phyloP scores from a whole-genome alignment of 2,888 invertebrate species.

The Drosophila mettleri region DNA sequence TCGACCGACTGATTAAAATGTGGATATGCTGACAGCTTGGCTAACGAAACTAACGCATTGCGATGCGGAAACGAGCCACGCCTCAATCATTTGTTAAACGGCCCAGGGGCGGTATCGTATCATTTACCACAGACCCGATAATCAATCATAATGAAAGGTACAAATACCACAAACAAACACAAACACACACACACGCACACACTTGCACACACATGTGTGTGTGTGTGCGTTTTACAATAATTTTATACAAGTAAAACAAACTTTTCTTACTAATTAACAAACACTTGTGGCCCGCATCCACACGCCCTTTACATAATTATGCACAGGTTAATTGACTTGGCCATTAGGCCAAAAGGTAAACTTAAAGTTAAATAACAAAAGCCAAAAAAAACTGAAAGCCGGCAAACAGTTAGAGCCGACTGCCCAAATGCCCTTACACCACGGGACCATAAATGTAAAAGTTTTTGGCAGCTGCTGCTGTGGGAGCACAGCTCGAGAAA shows the following conservation, averaged over 20 bases:
- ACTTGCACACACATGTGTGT: constrained; percentile 3
- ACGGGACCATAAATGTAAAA: constrained; percentile 9
- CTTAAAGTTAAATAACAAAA: constrained; percentile 15
- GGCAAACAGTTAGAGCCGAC: neutral
- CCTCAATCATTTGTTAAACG: constrained; percentile 69
- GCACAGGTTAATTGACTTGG: constrained; percentile 37
- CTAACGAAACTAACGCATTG: constrained; percentile 56
- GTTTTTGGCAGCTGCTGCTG: constrained; percentile 29
- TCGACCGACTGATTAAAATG: constrained; percentile 66
- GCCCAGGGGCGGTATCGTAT: constrained; percentile 42
- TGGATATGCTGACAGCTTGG: constrained; percentile 40
- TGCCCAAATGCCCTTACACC: constrained; percentile 3
- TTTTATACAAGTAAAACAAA: constrained; percentile 18
- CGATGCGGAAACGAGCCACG: constrained; percentile 41
- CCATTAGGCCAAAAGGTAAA: constrained; percentile 27
- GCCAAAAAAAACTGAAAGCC: neutral
- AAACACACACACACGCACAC: no score
- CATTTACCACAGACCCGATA: constrained; percentile 52
- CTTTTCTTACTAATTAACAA: constrained; percentile 41
- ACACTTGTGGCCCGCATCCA: neutral
- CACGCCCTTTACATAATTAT: constrained; percentile 16
- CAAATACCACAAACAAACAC: neutral
- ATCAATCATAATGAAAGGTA: constrained; percentile 72
- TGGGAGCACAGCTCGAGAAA: constrained; percentile 38
- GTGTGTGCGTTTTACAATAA: constrained; percentile 15